Percentiles rank a stretch among this genome's conserved stretches.
These are phyloP conservation scores for Xiphophorus couchianus DNA, from an alignment of 2,113 vertebrate species.

Conservation along the genomic window DNA sequence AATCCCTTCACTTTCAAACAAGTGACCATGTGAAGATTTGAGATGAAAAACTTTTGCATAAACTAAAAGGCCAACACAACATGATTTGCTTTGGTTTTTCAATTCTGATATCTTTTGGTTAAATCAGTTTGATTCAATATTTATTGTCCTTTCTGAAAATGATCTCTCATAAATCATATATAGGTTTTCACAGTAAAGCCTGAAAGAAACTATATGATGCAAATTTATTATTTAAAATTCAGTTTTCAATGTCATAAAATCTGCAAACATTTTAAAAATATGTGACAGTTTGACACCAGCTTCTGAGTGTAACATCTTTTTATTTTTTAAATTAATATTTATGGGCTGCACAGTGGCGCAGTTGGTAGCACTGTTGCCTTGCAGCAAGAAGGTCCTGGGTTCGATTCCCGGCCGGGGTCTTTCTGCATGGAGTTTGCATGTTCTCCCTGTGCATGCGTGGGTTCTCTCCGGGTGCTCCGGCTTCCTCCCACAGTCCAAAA, in stretches of 20 bases:
- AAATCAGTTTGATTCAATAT: neutral
- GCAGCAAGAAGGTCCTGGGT: too few relatives aligned
- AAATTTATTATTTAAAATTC: neutral
- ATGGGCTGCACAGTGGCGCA: too few relatives aligned
- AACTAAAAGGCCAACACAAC: neutral
- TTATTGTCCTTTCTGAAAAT: neutral
- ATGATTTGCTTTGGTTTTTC: neutral
- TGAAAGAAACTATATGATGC: neutral
- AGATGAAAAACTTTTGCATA: too few relatives aligned
- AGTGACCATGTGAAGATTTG: neutral
- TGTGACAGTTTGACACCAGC: neutral
- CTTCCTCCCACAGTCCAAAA: too few relatives aligned
- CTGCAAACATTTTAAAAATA: neutral
- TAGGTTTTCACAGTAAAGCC: neutral
- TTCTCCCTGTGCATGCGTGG: too few relatives aligned
- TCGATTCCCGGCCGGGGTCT: too few relatives aligned
- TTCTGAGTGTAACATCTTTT: neutral
- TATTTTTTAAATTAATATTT: neutral
- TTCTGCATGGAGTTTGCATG: too few relatives aligned
- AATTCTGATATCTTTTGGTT: neutral
- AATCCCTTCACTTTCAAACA: neutral
- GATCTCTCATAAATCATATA: neutral
- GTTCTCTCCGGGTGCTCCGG: too few relatives aligned
- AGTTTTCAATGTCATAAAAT: neutral
- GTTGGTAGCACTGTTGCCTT: too few relatives aligned